Evolutionary conservation across 2,888 invertebrate species (phyloP).

Genomic region (Pseudolycoriella hygida): DNA sequence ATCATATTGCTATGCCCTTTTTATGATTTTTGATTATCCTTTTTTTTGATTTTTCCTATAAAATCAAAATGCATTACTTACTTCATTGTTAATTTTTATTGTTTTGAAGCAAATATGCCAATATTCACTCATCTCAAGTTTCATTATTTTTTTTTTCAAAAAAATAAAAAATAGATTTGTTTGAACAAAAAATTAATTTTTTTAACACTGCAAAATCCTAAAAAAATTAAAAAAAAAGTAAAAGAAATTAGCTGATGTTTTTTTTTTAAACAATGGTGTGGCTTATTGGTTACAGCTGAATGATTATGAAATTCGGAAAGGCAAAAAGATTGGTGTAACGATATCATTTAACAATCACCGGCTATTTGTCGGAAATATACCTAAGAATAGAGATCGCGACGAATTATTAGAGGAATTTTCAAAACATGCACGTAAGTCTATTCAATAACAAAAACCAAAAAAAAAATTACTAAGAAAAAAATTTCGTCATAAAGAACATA

Average conservation of each 20-base stretch:
- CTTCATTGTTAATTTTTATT: too few species aligned
- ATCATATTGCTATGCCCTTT: too few species aligned
- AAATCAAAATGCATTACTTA: too few species aligned
- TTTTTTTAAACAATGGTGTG: neutral
- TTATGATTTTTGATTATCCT: too few species aligned
- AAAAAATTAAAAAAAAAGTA: neutral
- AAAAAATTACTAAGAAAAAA: slow-evolving; percentile 10
- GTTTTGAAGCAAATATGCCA: too few species aligned
- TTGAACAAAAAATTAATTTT: too few species aligned
- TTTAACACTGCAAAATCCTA: too few species aligned
- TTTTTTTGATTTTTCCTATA: too few species aligned
- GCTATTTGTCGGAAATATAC: slow-evolving; percentile 99
- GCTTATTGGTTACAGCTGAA: slow-evolving; percentile 84
- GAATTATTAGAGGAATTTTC: slow-evolving; percentile 98
- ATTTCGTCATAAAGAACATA: neutral
- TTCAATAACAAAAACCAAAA: slow-evolving; percentile 12
- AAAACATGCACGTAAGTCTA: slow-evolving; percentile 95
- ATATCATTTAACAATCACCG: slow-evolving; percentile 99
- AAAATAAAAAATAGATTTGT: too few species aligned
- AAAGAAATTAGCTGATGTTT: neutral
- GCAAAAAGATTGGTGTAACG: slow-evolving; percentile 98
- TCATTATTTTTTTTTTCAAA: too few species aligned
- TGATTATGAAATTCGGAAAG: slow-evolving; percentile 98
- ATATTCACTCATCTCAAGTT: too few species aligned
- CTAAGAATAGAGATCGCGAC: slow-evolving; percentile 98